A percentile compares a stretch with the other conserved stretches of the same genome.
phyloP scores from a whole-genome alignment of 2,888 invertebrate genomes.

The Sesia bembeciformis region DNA sequence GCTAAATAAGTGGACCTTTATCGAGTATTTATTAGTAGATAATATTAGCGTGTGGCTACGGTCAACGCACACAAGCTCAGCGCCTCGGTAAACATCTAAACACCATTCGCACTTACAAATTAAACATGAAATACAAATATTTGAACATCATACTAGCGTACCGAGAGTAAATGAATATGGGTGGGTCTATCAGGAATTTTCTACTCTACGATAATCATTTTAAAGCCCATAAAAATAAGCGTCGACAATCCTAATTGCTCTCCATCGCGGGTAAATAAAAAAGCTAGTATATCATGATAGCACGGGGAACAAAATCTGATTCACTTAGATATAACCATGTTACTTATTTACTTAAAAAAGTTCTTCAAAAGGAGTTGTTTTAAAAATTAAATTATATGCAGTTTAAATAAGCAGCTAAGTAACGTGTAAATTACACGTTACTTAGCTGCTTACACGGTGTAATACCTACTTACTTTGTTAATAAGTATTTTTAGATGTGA shows the following conservation, averaged over 20 bases:
- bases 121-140: conserved; percentile 69
- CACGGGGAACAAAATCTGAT: conserved; percentile 50
- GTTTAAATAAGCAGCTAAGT: no score
- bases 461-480: no score
- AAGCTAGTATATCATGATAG: conserved; percentile 58
- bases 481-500: no score
- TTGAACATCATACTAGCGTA: conserved; percentile 37
- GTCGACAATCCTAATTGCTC: conserved; percentile 18
- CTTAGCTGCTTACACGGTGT: no score
- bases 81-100: conserved; percentile 66
- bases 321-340: conserved; percentile 37
- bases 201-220: conserved; percentile 26
- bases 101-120: conserved; percentile 72
- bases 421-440: no score
- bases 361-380: no score
- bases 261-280: conserved; percentile 27
- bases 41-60: conserved; percentile 4
- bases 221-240: conserved; percentile 29
- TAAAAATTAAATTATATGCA: no score
- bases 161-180: conserved; percentile 26
- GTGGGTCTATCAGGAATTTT: conserved; percentile 39
- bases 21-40: no score
- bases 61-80: conserved; percentile 55
- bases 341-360: no score
- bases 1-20: no score